Base-by-base conservation (phyloP, 2,113 vertebrate species). In the Ciconia stormi region DNA sequence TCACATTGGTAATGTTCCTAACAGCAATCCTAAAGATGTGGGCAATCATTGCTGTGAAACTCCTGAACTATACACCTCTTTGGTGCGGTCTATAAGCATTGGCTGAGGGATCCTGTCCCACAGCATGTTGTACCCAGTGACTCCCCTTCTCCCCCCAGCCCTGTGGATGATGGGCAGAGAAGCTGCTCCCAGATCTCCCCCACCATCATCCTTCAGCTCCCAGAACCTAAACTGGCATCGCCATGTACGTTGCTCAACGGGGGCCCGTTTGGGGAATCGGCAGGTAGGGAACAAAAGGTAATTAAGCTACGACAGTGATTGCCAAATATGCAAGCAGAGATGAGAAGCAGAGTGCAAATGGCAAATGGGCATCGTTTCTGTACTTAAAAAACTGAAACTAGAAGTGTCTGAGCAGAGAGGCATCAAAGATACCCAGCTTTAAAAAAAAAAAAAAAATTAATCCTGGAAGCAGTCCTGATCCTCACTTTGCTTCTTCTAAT, bases 161-260 rank as follows among this genome's bases (percentile, higher is more conserved):
- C 38, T 42, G 14, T 5, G 12, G 50, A 13, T 36, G 40, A 26
- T n/a, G 36, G 23, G 50, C 44, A 70, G 58, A 63, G n/a, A n/a
- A 91, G 16, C 14, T 42, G 17, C 56, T 87, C 23, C 30, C 34
- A 27, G 30, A 12, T 62, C 16, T 72, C 11, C 16, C 13, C 13
- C 58, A 38, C 19, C 18, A 46, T 34, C 32, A 13, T 74, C 14
- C 32, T 67, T 62, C 55, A 69, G 25, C 29, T 49, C 27, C 46
- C 29, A 22, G 42, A 52, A 46, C 14, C 67, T 25, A 29, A 38
- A 19, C 15, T 56, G 56, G 5, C 23, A 26, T 56, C 18, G 2
- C 16, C 34, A 5, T 4, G 13, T 55, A 6, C 0, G 0, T 10
- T 49, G 17, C 53, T 77, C 52, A 11, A 6, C 0, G 2, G 53